phyloP scores from a whole-genome alignment of 2,113 vertebrate genomes.

The Syngnathus floridae region DNA sequence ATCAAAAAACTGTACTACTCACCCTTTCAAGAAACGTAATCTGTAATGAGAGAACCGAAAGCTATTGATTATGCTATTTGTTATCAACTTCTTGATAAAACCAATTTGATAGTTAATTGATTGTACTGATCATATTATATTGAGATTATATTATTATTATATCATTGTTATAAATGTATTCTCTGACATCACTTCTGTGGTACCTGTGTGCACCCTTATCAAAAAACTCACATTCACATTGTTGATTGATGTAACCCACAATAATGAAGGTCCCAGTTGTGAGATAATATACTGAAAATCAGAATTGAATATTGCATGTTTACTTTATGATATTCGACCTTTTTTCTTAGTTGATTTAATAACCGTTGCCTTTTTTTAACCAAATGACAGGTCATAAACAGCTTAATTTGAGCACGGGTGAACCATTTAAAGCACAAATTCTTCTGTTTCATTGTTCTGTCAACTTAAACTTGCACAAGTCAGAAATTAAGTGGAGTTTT shows the following conservation, averaged over 20 bases:
- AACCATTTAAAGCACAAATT: background rate
- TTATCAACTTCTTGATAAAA: background rate
- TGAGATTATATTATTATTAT: too few relatives aligned
- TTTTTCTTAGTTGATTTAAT: background rate
- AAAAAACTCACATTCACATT: background rate
- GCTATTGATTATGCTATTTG: background rate
- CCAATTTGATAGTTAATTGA: background rate
- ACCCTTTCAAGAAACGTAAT: background rate
- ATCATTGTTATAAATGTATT: background rate
- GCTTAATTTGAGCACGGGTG: background rate
- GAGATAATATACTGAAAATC: background rate
- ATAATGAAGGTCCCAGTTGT: background rate
- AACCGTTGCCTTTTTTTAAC: background rate
- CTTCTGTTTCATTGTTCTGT: background rate
- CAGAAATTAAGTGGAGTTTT: constrained; percentile 1
- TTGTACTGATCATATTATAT: background rate
- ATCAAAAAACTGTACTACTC: too few relatives aligned
- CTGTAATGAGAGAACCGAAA: background rate
- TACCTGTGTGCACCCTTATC: too few relatives aligned
- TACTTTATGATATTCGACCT: too few relatives aligned
- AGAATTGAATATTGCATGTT: background rate
- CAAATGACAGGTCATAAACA: background rate
- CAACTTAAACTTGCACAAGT: background rate
- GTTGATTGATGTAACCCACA: background rate
- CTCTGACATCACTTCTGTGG: too few relatives aligned